phyloP scores from a whole-genome alignment of 2,797 vertebrate species.

The Echeneis naucrates region DNA sequence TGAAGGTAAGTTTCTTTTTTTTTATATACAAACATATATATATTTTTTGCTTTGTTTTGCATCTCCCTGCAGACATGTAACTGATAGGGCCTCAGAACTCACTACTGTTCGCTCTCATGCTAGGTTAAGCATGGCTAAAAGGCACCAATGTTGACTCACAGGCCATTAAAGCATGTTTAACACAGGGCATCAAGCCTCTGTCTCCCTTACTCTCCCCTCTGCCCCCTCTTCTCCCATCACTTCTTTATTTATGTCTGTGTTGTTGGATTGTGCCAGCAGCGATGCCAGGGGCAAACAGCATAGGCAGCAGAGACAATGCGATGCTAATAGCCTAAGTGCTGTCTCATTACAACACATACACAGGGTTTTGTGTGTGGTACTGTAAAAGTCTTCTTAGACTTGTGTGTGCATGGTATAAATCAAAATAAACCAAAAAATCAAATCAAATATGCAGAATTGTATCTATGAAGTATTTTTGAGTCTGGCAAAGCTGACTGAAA shows the following conservation, averaged over 20 bases:
- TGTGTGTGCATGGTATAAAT: neutral
- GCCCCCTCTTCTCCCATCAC: neutral
- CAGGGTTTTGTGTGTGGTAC: slow-evolving; percentile 5
- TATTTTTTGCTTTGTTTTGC: slow-evolving; percentile 6
- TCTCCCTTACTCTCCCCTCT: slow-evolving; percentile 10
- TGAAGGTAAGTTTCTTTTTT: slow-evolving; percentile 73
- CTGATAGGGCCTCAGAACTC: slow-evolving; percentile 30
- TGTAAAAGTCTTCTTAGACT: no score
- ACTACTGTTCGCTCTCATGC: slow-evolving; percentile 34
- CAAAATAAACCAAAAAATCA: no score
- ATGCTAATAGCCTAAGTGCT: slow-evolving; percentile 60
- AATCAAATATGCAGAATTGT: neutral
- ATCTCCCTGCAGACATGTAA: slow-evolving; percentile 31
- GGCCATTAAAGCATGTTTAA: slow-evolving; percentile 65
- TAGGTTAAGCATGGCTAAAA: slow-evolving; percentile 51
- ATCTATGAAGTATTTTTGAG: neutral
- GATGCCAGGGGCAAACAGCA: slow-evolving; percentile 75
- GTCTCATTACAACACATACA: slow-evolving; percentile 76
- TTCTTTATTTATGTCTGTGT: slow-evolving; percentile 69
- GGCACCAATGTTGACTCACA: slow-evolving; percentile 22
- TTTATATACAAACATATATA: no score
- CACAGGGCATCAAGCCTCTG: slow-evolving; percentile 44
- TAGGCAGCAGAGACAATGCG: slow-evolving; percentile 73
- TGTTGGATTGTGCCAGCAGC: slow-evolving; percentile 73
- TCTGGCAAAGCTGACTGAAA: neutral